Percentiles rank a stretch among this genome's conserved stretches.
phyloP scores from a whole-genome alignment of 2,888 invertebrate genomes.

The Seira musarum region DNA sequence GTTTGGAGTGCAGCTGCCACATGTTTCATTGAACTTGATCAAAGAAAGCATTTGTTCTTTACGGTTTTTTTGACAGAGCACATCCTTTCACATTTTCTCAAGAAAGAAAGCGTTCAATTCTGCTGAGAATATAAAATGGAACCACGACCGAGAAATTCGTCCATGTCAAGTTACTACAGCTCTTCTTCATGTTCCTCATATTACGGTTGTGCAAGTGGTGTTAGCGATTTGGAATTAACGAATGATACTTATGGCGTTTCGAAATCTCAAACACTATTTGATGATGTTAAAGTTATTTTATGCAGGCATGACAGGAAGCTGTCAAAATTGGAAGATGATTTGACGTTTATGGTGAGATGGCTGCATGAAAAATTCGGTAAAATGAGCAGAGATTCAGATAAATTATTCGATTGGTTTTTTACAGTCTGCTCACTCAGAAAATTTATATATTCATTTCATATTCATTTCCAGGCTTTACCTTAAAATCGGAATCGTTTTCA shows the following conservation, averaged over 20 bases:
- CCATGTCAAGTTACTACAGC: slow-evolving; percentile 25
- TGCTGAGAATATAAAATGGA: slow-evolving; percentile 5
- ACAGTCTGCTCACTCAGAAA: no score
- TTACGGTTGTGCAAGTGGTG: slow-evolving; percentile 20
- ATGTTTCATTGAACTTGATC: not conserved
- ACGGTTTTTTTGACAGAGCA: not conserved
- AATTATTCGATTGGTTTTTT: no score
- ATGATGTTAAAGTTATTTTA: slow-evolving; percentile 45
- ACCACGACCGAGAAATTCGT: slow-evolving; percentile 7
- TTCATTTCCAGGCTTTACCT: slow-evolving; percentile 24
- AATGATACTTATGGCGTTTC: not conserved
- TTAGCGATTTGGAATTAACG: not conserved
- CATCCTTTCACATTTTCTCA: not conserved
- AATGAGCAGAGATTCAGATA: slow-evolving; percentile 7
- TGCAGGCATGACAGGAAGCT: slow-evolving; percentile 41
- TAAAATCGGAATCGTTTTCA: slow-evolving; percentile 28
- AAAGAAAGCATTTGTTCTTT: not conserved
- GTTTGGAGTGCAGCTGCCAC: not conserved
- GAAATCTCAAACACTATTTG: slow-evolving; percentile 32
- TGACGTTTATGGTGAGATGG: slow-evolving; percentile 36
- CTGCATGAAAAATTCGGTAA: slow-evolving; percentile 44
- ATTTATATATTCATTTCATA: no score
- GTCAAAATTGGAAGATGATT: slow-evolving; percentile 36
- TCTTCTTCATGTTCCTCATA: slow-evolving; percentile 18
- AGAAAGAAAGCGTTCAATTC: not conserved